phyloP scores from a whole-genome alignment of 1,140 invertebrate genomes.

The Colletes latitarsis region DNA sequence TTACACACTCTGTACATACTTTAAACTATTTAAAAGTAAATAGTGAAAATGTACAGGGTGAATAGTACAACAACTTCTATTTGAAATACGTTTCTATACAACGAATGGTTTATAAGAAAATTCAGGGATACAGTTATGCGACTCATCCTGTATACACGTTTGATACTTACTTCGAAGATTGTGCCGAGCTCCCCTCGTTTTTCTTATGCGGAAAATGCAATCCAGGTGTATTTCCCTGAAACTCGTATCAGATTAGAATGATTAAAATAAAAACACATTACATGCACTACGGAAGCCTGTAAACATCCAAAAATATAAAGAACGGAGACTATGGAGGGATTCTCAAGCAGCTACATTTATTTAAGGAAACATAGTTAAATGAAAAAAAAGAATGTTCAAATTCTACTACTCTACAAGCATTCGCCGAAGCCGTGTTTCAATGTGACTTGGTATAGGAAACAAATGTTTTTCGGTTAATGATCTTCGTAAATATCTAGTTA shows the following conservation, averaged over 20 bases:
- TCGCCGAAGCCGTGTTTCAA: background rate
- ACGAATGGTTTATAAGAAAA: no score
- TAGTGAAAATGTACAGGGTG: background rate
- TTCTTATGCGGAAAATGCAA: slow-evolving; percentile 54
- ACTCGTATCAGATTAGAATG: slow-evolving; percentile 68
- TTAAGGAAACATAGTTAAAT: background rate
- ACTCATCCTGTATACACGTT: no score
- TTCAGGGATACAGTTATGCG: no score
- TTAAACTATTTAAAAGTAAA: no score
- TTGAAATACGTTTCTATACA: no score
- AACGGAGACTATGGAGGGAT: slow-evolving; percentile 8
- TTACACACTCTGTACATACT: no score
- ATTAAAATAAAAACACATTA: slow-evolving; percentile 58
- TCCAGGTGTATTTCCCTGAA: slow-evolving; percentile 68
- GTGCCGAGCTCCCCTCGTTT: slow-evolving; percentile 17
- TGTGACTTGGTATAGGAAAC: slow-evolving; percentile 1
- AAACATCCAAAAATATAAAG: slow-evolving; percentile 39
- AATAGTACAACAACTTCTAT: no score
- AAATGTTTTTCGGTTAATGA: background rate
- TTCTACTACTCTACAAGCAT: background rate
- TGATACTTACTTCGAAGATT: slow-evolving; percentile 46
- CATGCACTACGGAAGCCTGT: slow-evolving; percentile 66
- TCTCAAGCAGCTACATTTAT: slow-evolving; percentile 21
- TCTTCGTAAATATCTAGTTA: no score
- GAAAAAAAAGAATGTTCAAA: background rate